Evolutionary conservation across 2,797 vertebrate genomes (phyloP).

Genomic region (Danionella dracula): DNA sequence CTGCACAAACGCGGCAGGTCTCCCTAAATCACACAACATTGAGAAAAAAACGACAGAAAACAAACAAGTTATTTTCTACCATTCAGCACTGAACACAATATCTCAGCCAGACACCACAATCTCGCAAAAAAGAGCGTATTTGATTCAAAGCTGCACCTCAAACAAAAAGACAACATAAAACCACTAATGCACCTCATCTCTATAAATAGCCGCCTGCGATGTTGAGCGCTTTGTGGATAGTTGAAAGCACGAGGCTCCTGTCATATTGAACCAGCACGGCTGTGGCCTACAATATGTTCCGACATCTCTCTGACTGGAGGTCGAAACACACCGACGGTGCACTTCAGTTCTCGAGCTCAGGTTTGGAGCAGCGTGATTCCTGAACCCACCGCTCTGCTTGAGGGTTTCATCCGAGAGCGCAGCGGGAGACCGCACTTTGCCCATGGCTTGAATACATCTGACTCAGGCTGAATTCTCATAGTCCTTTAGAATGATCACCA

Average conservation of each 20-base stretch:
- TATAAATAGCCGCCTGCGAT: not conserved
- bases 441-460: conserved; percentile 8
- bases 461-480: conserved; percentile 19
- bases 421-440: conserved; percentile 28
- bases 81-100: conserved; percentile 5
- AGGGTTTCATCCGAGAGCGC: conserved; percentile 51
- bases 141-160: conserved; percentile 6
- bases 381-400: conserved; percentile 12
- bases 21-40: conserved; percentile 64
- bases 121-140: conserved; percentile 3
- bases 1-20: conserved; percentile 80
- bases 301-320: not conserved
- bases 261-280: not conserved
- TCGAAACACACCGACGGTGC: not conserved
- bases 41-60: not conserved
- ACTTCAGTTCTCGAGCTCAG: not conserved
- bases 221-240: not conserved
- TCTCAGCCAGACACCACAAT: not conserved
- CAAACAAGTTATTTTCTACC: not conserved
- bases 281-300: not conserved
- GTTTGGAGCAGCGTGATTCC: not conserved
- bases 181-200: conserved; percentile 3
- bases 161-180: not conserved
- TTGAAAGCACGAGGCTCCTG: conserved; percentile 12
- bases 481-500: not conserved